phyloP scores from a whole-genome alignment of 2,888 invertebrate species.

The Leucophenga maculata region DNA sequence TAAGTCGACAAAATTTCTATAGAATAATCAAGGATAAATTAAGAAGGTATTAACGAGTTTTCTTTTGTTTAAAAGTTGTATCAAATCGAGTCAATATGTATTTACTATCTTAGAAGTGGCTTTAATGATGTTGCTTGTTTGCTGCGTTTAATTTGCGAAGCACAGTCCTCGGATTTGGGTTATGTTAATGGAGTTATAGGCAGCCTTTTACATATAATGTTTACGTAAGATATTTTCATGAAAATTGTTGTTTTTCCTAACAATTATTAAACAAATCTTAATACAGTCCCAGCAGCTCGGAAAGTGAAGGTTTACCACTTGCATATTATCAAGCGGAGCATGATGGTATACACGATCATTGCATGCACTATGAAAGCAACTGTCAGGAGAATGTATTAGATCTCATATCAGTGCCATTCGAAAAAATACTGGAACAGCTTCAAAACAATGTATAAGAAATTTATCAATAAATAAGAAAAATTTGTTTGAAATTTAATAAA shows the following conservation, averaged over 20 bases:
- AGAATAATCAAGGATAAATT: conserved; percentile 56
- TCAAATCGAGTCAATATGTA: neutral
- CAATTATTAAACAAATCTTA: neutral
- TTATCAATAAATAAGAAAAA: too few species aligned
- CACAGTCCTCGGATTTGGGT: conserved; percentile 70
- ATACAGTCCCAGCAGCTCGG: conserved; percentile 64
- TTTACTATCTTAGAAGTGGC: conserved; percentile 61
- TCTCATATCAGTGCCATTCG: conserved; percentile 63
- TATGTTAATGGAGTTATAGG: conserved; percentile 77
- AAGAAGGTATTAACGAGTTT: conserved; percentile 43
- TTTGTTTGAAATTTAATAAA: too few species aligned
- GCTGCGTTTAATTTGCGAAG: conserved; percentile 79
- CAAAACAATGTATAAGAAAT: too few species aligned
- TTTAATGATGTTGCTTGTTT: conserved; percentile 78
- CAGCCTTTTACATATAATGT: conserved; percentile 78
- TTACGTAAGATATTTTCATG: conserved; percentile 75
- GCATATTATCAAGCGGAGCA: conserved; percentile 66
- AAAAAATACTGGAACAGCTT: conserved; percentile 49
- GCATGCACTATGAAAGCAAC: conserved; percentile 51
- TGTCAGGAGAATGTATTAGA: conserved; percentile 62
- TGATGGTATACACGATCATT: conserved; percentile 61
- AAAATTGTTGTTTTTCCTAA: neutral
- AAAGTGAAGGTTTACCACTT: conserved; percentile 59
- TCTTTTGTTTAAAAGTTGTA: neutral
- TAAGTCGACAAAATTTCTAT: conserved; percentile 59